Conservation (phyloP, 2,888 invertebrate species). For the Tenthredo mesomela region DNA sequence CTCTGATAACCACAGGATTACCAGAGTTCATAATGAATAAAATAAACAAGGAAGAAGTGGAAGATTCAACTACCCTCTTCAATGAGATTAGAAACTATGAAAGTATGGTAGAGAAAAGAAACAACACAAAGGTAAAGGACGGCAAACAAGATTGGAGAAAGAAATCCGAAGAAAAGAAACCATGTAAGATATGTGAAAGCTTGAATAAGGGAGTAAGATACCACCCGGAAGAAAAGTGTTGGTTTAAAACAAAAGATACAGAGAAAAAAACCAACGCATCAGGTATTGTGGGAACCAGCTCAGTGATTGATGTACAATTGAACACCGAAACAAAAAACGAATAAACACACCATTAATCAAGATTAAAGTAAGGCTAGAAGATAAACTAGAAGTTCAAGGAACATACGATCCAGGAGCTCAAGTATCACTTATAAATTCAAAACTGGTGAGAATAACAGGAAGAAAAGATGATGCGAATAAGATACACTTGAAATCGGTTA, state of each 20-base stretch:
- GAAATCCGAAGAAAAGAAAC: conserved; percentile 60
- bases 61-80: conserved; percentile 51
- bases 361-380: conserved; percentile 57
- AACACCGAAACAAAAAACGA: conserved; percentile 58
- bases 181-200: conserved; percentile 62
- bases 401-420: conserved; percentile 61
- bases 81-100: conserved; percentile 56
- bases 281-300: conserved; percentile 55
- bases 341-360: conserved; percentile 62
- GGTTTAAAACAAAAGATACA: conserved; percentile 54
- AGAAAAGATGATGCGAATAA: conserved; percentile 55
- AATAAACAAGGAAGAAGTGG: conserved; percentile 59
- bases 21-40: conserved; percentile 62
- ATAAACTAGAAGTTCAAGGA: conserved; percentile 55
- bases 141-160: conserved; percentile 58
- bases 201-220: conserved; percentile 61
- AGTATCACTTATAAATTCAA: conserved; percentile 62
- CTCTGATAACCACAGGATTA: conserved; percentile 60
- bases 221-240: conserved; percentile 59
- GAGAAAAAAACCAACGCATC: conserved; percentile 53
- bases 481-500: conserved; percentile 59
- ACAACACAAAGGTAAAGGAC: conserved; percentile 54
- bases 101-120: conserved; percentile 54
- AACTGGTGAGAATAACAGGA: conserved; percentile 56
- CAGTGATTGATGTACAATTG: conserved; percentile 56